Conservation (phyloP, 2,888 invertebrate species). For the Fragum sueziense region DNA sequence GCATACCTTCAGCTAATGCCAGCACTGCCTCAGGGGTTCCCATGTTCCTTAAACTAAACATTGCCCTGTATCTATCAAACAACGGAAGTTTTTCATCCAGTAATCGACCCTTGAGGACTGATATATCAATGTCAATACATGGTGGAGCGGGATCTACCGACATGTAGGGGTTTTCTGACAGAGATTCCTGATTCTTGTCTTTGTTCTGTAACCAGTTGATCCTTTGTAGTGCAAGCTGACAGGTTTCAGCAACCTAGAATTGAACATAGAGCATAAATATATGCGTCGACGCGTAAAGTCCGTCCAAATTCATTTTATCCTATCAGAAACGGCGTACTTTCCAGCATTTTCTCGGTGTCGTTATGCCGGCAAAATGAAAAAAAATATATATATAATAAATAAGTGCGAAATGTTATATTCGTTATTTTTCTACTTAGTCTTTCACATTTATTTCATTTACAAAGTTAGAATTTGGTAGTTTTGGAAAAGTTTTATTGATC, state of each 20-base stretch:
- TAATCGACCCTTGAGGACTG: constrained; percentile 86
- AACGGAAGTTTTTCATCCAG: constrained; percentile 89
- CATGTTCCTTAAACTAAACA: constrained; percentile 97
- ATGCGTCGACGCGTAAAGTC: no score
- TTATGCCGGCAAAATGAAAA: no score
- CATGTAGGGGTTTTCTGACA: constrained; percentile 87
- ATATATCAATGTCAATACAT: constrained; percentile 84
- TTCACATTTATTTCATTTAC: no score
- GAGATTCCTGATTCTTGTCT: constrained; percentile 43
- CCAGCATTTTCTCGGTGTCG: no score
- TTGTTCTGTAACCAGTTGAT: constrained; percentile 88
- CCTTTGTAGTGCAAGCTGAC: constrained; percentile 93
- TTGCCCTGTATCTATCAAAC: constrained; percentile 96
- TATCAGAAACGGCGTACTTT: no score
- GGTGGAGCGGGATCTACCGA: constrained; percentile 97
- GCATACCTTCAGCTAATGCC: constrained; percentile 91
- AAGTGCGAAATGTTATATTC: no score
- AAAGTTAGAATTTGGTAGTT: no score
- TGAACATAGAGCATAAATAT: no score
- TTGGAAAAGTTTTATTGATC: no score
- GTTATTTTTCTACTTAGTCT: no score
- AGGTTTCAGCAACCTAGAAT: constrained; percentile 89
- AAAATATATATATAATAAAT: no score
- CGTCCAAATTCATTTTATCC: no score
- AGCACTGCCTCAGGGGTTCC: constrained; percentile 89